phyloP scores from a whole-genome alignment of 2,888 invertebrate genomes.

The Chrysina gloriosa region DNA sequence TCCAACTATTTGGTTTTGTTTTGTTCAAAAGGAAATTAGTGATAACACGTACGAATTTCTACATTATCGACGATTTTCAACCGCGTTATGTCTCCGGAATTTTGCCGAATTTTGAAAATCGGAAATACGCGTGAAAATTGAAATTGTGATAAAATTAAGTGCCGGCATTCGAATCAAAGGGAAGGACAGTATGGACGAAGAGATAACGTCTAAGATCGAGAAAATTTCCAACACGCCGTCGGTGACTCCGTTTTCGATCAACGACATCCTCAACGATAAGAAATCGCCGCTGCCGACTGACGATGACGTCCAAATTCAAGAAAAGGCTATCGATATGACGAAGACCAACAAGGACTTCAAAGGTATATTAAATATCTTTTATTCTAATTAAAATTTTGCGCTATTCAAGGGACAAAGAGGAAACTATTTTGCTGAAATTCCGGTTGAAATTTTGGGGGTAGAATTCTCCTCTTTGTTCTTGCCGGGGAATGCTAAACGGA shows the following conservation, averaged over 20 bases:
- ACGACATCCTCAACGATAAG: constrained; percentile 73
- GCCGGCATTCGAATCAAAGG: not conserved
- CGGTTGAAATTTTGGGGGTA: too few relatives aligned
- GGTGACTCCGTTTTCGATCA: constrained; percentile 78
- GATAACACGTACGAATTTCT: too few relatives aligned
- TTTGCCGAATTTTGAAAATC: not conserved
- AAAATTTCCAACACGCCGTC: constrained; percentile 49
- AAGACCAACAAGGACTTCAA: constrained; percentile 56
- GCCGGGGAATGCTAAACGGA: too few relatives aligned
- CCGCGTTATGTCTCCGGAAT: not conserved
- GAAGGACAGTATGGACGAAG: constrained; percentile 44
- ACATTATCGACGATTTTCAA: constrained; percentile 5
- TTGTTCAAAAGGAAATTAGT: too few relatives aligned
- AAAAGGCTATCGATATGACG: constrained; percentile 64
- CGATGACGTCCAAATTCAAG: constrained; percentile 53
- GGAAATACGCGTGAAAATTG: not conserved
- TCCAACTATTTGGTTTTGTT: too few relatives aligned
- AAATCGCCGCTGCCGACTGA: constrained; percentile 58
- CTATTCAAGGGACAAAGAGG: too few relatives aligned
- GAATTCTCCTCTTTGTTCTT: too few relatives aligned
- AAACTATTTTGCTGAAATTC: too few relatives aligned
- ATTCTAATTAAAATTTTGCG: not conserved
- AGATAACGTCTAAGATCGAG: constrained; percentile 40
- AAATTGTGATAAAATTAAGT: constrained; percentile 12
- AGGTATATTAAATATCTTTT: constrained; percentile 49